Conservation (phyloP, 1,140 invertebrate genomes). For the Andricus grossulariae region DNA sequence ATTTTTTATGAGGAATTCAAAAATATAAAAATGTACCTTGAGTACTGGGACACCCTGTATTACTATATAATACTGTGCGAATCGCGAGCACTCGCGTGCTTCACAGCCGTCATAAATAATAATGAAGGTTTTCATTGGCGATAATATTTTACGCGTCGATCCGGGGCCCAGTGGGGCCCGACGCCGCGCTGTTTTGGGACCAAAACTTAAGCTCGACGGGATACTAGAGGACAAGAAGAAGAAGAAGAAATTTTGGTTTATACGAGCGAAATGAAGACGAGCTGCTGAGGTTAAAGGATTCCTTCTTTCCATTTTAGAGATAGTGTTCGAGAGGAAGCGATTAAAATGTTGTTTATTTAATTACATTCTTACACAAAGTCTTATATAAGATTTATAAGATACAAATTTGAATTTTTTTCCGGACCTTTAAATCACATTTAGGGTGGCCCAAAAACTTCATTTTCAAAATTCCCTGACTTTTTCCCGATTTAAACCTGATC, state of each 20-base stretch:
- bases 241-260: background rate
- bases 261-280: slow-evolving; percentile 10
- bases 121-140: slow-evolving; percentile 47
- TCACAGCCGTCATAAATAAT: slow-evolving; percentile 44
- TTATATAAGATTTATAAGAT: too few relatives aligned
- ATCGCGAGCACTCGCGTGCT: slow-evolving; percentile 29
- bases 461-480: too few relatives aligned
- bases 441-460: too few relatives aligned
- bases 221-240: background rate
- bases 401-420: too few relatives aligned
- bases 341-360: too few relatives aligned
- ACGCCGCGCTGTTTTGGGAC: background rate
- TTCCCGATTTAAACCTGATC: too few relatives aligned
- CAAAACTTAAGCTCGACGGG: slow-evolving; percentile 14
- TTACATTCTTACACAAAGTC: too few relatives aligned
- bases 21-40: too few relatives aligned
- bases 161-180: background rate
- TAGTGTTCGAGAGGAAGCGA: too few relatives aligned
- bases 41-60: too few relatives aligned
- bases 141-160: slow-evolving; percentile 50
- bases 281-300: background rate
- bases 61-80: slow-evolving; percentile 34
- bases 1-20: too few relatives aligned
- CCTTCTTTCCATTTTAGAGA: background rate
- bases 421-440: too few relatives aligned